These are phyloP conservation scores for Platyscapa corneri DNA, from an alignment of 1,140 invertebrate species.

Conservation along the genomic window DNA sequence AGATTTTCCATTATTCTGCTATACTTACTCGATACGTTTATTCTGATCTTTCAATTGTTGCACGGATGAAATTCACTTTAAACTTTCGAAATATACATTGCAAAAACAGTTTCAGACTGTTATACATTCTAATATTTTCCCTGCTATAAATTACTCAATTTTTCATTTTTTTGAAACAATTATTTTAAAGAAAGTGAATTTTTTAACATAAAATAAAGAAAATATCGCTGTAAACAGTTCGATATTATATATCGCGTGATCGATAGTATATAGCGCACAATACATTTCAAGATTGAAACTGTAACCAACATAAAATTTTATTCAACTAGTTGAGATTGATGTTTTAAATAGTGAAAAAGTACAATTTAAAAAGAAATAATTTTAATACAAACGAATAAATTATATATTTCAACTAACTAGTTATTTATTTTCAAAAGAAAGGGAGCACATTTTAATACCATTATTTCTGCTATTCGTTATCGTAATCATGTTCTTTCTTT, in stretches of 20 bases:
- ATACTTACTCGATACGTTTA: not conserved
- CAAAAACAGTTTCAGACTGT: too few relatives aligned
- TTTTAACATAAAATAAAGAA: not conserved
- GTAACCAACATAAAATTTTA: too few relatives aligned
- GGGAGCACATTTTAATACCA: not conserved
- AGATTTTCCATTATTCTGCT: not conserved
- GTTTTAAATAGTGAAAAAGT: not conserved
- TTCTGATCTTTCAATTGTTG: not conserved
- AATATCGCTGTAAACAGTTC: not conserved
- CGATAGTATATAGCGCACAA: not conserved
- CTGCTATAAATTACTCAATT: too few relatives aligned
- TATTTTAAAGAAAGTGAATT: not conserved
- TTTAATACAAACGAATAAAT: not conserved
- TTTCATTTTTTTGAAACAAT: too few relatives aligned
- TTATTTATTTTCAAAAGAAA: not conserved
- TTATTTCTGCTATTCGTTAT: conserved; percentile 21
- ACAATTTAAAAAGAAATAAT: not conserved
- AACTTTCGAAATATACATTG: not conserved
- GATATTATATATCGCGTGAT: not conserved
- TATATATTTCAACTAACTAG: not conserved
- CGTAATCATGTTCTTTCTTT: not conserved
- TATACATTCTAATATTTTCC: too few relatives aligned
- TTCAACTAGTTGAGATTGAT: too few relatives aligned
- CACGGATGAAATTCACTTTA: not conserved
- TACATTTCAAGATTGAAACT: not conserved